Evolutionary conservation across 2,888 invertebrate genomes (phyloP).

Genomic region (Ectropis crepuscularia): DNA sequence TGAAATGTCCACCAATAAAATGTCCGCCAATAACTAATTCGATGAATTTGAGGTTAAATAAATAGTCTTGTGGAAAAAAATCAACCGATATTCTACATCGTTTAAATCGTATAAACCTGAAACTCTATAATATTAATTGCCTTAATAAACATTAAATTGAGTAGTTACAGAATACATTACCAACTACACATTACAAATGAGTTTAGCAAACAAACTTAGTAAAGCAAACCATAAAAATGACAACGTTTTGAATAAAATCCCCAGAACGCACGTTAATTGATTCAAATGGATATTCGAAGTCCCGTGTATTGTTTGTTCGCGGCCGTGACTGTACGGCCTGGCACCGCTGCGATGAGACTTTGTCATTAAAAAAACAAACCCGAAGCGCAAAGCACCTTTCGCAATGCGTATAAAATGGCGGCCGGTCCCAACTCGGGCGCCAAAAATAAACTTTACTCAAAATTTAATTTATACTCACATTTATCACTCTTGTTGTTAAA

Average conservation of each 20-base stretch:
- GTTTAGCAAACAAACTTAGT: constrained; percentile 10
- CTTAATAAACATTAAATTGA: no score
- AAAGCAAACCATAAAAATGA: constrained; percentile 16
- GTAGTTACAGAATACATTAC: not conserved
- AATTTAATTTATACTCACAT: constrained; percentile 25
- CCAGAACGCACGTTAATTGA: constrained; percentile 36
- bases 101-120: no score
- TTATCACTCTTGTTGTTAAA: constrained; percentile 20
- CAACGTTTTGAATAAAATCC: constrained; percentile 22
- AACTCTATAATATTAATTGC: no score
- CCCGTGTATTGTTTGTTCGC: constrained; percentile 11
- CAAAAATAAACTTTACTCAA: constrained; percentile 29
- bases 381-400: constrained; percentile 31
- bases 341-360: constrained; percentile 33
- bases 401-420: constrained; percentile 42
- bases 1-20: no score
- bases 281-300: constrained; percentile 35
- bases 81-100: no score
- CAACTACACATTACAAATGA: not conserved
- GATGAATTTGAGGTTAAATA: no score
- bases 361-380: constrained; percentile 45
- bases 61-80: no score
- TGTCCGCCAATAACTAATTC: no score
- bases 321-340: constrained; percentile 42
- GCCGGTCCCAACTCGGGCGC: constrained; percentile 33